Base-by-base conservation (phyloP, 2,113 vertebrate species). In the Triplophysa rosa region DNA sequence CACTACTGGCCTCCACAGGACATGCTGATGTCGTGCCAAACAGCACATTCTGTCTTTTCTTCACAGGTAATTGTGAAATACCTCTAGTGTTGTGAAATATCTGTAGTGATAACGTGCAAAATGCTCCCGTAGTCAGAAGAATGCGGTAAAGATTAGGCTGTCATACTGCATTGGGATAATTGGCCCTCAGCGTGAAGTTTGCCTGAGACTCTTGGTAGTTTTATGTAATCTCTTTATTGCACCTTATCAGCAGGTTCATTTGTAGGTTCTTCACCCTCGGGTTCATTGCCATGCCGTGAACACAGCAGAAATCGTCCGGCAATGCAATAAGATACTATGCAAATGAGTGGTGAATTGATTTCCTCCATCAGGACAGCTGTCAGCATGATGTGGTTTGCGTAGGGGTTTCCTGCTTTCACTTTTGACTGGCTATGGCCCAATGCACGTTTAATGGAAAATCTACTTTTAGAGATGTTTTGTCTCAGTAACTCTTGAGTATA, bases 81-180 rank as follows among this genome's bases (percentile, higher is more conserved):
- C 61, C 84, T 67, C 77, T 83, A 76, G 5, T 77, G 74, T 52
- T 47, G 17, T 68, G 6, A 23, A 52, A 66, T n/a, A 63, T 23
- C 2, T 29, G 40, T 70, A 45, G 42, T 45, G 42, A 17, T 40
- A 19, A 26, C 1, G 13, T 47, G 24, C 7, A 11, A 7, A 37
- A 26, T 79, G 67, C 33, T 37, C 33, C 6, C 6, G 33, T 37
- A 37, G 33, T 37, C 33, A 37, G 6, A 37, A 37, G 33, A 0
- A 37, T 1, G 6, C 33, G 5, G 6, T 24, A 11, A 49, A 67
- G 71, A 80, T 81, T 49, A 76, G 49, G 47, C 54, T 74, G 70
- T 80, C 79, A 66, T 68, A 37, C 58, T 24, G 40, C 68, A 81
- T 76, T 4, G 64, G 8, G 64, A 29, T 77, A 82, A 82, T 80